Percentiles rank a stretch among this genome's conserved stretches.
These are phyloP conservation scores for Chrysoperla carnea DNA, from an alignment of 1,140 invertebrate species.

Conservation along the genomic window DNA sequence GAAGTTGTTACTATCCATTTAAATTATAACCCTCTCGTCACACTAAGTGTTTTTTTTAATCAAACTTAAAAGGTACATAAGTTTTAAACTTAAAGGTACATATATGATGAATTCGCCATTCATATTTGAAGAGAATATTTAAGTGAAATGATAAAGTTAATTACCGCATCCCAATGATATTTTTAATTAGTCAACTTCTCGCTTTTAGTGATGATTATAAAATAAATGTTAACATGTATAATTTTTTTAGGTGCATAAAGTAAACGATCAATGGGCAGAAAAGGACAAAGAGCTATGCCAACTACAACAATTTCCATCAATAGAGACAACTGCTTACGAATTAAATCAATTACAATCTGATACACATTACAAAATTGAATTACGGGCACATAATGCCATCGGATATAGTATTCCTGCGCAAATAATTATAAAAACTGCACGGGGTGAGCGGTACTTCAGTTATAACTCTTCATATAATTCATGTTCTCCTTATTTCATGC, in stretches of 20 bases:
- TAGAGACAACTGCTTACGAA: constrained; percentile 40
- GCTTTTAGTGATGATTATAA: constrained; percentile 3
- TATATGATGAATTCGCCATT: too few relatives aligned
- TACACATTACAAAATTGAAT: constrained; percentile 62
- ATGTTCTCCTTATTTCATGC: neutral
- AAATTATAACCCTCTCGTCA: too few relatives aligned
- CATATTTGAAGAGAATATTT: too few relatives aligned
- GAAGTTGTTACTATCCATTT: too few relatives aligned
- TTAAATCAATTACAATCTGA: constrained; percentile 49
- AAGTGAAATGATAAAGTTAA: too few relatives aligned
- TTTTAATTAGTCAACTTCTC: neutral
- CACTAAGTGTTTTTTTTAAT: too few relatives aligned
- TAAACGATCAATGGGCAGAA: constrained; percentile 40
- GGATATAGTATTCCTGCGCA: constrained; percentile 57
- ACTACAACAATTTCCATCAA: constrained; percentile 31
- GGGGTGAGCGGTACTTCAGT: constrained; percentile 46
- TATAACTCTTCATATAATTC: constrained; percentile 6
- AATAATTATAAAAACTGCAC: constrained; percentile 62
- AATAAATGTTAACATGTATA: neutral
- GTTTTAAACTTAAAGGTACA: too few relatives aligned
- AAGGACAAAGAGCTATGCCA: constrained; percentile 32
- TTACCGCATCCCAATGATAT: too few relatives aligned
- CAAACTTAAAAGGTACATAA: too few relatives aligned
- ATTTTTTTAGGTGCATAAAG: constrained; percentile 28
- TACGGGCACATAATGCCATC: constrained; percentile 69